These are phyloP conservation scores for Pelusios castaneus DNA, from an alignment of 2,113 vertebrate species.

Conservation along the genomic window DNA sequence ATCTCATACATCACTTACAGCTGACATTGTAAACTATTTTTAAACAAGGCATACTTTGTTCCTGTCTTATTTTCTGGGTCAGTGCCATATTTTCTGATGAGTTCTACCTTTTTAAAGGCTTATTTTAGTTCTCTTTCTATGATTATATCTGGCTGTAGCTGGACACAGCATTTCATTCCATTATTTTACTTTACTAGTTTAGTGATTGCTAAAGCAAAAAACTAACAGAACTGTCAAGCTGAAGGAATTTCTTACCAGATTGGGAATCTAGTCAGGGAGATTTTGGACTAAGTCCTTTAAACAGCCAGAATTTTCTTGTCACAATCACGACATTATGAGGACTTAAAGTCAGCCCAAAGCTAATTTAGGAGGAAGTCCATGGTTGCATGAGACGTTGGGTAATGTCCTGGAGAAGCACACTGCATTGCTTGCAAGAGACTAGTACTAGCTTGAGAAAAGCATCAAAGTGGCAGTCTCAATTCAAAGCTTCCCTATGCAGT, in stretches of 20 bases:
- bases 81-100: not conserved
- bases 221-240: not conserved
- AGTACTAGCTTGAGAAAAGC: not conserved
- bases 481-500: not conserved
- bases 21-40: constrained; percentile 20
- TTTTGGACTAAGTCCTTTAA: not conserved
- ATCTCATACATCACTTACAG: not conserved
- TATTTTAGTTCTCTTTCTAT: not conserved
- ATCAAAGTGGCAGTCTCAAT: not conserved
- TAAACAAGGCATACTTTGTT: constrained; percentile 5
- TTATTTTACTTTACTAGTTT: not conserved
- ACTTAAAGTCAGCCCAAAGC: not conserved
- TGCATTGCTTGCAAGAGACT: not conserved
- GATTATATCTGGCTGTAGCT: not conserved
- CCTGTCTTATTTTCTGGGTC: constrained; percentile 6
- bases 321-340: not conserved
- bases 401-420: not conserved
- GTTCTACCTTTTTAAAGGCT: not conserved
- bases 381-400: not conserved
- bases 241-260: not conserved
- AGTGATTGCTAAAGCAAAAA: not conserved
- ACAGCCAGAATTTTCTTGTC: rapidly evolving
- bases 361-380: not conserved
- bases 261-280: not conserved
- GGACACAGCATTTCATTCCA: not conserved